Base-by-base conservation (phyloP, 2,888 invertebrate species). In the Nysson spinosus region DNA sequence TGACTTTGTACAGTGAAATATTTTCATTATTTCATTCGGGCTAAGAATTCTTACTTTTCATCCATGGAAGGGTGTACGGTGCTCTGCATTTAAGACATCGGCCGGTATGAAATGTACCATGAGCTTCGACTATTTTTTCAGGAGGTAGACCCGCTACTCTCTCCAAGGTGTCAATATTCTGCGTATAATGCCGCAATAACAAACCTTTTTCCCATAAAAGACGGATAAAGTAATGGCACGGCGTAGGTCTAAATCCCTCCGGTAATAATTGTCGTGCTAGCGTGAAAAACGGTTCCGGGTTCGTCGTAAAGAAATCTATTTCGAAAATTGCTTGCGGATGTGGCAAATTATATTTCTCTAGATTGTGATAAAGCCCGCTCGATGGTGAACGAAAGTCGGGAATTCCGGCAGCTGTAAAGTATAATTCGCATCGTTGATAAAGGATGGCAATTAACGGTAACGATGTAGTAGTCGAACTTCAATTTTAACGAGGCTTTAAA, bases 161-260 rank as follows among this genome's bases (percentile, higher is more conserved):
- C 87, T 99, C 98, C 66, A 98, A 86, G 0, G 96, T 96, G 86
- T 99, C 98, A 73, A 99, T 96, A 86, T 99, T 99, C 89, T 98
- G 94, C 0, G 94, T 94, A 79, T 94, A 95, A 85, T 95, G 94
- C 11, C 95, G 90, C 5, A 93, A 85, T 0, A 95, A 85, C 2
- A 93, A 73, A 1, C 92, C 95, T 88, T 98, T 97, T 20, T 96
- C 94, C 83, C 94, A 89, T 47, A 99, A 87, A 69, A 98, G 86
- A 74, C 91, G 92, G 47, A 98, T 92, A 83, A 99, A 99, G 86
- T 96, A 97, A 88, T 98, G 98, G 73, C 94, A 93, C 0, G 92
- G 89, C 0, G 98, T 98, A 0, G 98, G 98, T 86, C 94, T 94
- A 79, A 96, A 95, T 32, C 90, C 91, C 17, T 95, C 95, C 0